These are phyloP conservation scores for Erebia aethiops DNA, from an alignment of 2,888 invertebrate species.

Conservation along the genomic window DNA sequence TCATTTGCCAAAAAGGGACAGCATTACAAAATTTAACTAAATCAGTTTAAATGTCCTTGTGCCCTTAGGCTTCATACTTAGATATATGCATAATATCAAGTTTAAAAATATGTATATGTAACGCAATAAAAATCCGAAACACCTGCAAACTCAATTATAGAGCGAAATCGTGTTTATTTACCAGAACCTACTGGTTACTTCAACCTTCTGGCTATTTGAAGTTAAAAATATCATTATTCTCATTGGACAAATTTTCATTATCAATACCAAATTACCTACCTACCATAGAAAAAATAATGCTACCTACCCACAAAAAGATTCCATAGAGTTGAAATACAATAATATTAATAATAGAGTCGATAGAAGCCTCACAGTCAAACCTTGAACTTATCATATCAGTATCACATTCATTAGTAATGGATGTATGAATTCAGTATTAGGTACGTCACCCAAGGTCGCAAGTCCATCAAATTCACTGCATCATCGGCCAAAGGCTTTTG, in stretches of 20 bases:
- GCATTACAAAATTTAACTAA: too few relatives aligned
- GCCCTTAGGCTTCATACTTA: too few relatives aligned
- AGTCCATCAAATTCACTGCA: constrained; percentile 37
- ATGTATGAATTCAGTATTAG: not conserved
- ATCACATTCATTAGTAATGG: constrained; percentile 32
- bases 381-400: constrained; percentile 44
- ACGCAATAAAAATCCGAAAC: not conserved
- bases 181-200: too few relatives aligned
- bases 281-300: too few relatives aligned
- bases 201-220: not conserved
- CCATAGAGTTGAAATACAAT: constrained; percentile 4
- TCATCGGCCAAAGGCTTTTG: constrained; percentile 32
- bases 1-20: too few relatives aligned
- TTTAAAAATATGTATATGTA: not conserved
- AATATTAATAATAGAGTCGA: constrained; percentile 15
- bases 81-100: too few relatives aligned
- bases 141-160: not conserved
- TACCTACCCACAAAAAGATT: not conserved
- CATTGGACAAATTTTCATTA: constrained; percentile 1
- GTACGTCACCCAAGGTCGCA: constrained; percentile 39
- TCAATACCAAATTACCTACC: too few relatives aligned
- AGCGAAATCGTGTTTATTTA: not conserved
- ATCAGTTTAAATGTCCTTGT: too few relatives aligned
- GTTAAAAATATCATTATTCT: constrained; percentile 15
- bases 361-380: constrained; percentile 33